Base-by-base conservation (phyloP, 2,113 vertebrate species). In the Chroicocephalus ridibundus region DNA sequence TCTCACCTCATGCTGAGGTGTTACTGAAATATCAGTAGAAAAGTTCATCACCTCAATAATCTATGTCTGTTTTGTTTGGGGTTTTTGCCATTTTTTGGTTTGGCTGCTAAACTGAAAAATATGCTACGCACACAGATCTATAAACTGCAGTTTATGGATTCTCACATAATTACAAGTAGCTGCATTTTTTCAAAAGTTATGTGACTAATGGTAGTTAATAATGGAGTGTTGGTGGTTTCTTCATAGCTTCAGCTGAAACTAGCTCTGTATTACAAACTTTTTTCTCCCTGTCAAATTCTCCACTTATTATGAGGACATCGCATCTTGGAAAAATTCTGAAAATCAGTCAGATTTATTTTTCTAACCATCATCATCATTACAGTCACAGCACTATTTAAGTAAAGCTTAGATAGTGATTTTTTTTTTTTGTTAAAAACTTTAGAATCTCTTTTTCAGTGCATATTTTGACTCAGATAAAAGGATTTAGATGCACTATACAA, bases 1-100 rank as follows among this genome's bases (percentile, higher is more conserved):
- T 79, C 49, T 82, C 83, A 72, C n/a, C 21, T 61, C 29, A 1
- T 26, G 19, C 66, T 80, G 82, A 90, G 82, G 62, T 54, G 70
- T 65, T 95, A 90, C 52, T 86, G 82, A 95, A 96, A 58, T 68
- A 94, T 38, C 78, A 88, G 49, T 42, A 87, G 66, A 79, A 88
- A 95, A 77, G 58, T 77, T 91, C 66, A 65, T 72, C 77, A 87
- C 49, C 44, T 82, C 62, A 85, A 6, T 72, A 93, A 94, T 76
- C 13, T 87, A 47, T 16, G 89, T 77, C 25, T 69, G 54, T 22
- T 91, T 80, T 89, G 15, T 79, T 82, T 88, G 24, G 34, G 21
- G 2, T 2, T 68, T 81, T 90, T 69, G 57, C 5, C 3, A 25
- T 69, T 61, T 89, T 91, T 69, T 61, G 8, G 38, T 70, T 75